Percentiles rank a stretch among this genome's conserved stretches.
phyloP scores from a whole-genome alignment of 2,113 vertebrate genomes.

The Ifrita kowaldi region DNA sequence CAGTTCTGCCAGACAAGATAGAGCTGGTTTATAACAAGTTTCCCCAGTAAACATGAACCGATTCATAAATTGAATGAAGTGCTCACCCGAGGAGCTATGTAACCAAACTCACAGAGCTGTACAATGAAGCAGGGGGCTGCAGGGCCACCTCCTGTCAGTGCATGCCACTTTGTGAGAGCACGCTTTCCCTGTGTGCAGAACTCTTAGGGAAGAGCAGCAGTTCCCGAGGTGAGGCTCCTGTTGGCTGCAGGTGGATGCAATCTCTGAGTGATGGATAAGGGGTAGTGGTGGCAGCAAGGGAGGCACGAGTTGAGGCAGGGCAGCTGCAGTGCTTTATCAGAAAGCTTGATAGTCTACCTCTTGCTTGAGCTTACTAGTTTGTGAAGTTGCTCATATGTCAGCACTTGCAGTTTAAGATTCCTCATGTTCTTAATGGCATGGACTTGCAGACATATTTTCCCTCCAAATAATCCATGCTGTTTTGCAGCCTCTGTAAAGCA shows the following conservation, averaged over 20 bases:
- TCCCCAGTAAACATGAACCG: background rate
- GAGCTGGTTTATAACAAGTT: background rate
- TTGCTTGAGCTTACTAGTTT: background rate
- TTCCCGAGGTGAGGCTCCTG: background rate
- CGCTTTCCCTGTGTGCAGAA: background rate
- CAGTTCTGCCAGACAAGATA: background rate
- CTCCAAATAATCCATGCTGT: background rate
- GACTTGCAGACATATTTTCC: background rate
- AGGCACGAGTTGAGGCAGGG: background rate
- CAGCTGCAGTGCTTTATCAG: background rate
- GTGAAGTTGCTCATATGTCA: background rate
- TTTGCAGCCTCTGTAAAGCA: background rate
- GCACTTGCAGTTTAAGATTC: background rate
- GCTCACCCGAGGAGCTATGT: background rate
- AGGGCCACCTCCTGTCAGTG: background rate
- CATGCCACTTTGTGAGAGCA: background rate
- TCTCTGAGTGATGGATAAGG: background rate
- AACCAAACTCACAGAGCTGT: background rate
- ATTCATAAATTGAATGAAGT: background rate
- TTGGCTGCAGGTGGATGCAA: background rate
- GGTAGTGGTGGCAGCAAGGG: background rate
- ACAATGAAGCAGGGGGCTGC: background rate
- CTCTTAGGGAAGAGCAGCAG: background rate
- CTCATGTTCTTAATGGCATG: background rate
- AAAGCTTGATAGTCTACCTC: background rate